Base-by-base conservation (phyloP, 2,113 vertebrate species). In the Pomatorhinus ruficollis region DNA sequence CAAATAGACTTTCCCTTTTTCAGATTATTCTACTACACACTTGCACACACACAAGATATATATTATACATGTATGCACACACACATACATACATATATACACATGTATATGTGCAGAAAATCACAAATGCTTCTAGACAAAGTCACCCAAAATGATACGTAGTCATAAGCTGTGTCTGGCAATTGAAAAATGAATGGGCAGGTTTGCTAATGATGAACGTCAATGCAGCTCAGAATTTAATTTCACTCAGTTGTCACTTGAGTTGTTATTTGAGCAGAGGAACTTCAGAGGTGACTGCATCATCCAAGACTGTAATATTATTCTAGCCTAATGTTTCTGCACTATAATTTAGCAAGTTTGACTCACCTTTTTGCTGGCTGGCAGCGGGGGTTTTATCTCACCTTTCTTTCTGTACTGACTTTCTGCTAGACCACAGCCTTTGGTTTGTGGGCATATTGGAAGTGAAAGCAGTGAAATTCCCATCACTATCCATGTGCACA, bases 61-160 rank as follows among this genome's bases (percentile, higher is more conserved):
- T 35, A 12, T n/a, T 40, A 20, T 24, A 18, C 20, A 12, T 21
- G 31, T 6, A 45, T 6, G 23, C 1, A 66, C 4, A 40, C 7
- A 27, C 2, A n/a, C 12, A 50, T 14, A 25, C 3, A 35, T 3
- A n/a, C 3, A 27, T 9, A 27, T 6, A 44, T 5, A 7, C 3
- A 60, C 3, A 44, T 23, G 11, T 17, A 56, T 18, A 19, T 9
- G 33, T 27, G n/a, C 3, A 68, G 53, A 63, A 11, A 89, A 66
- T 60, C 25, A 44, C 8, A 50, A 42, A 59, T 37, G 4, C 8
- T 61, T 82, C 22, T 49, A 66, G 42, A n/a, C 7, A 79, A 35
- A 85, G 11, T 15, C 37, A 53, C 20, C 5, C 9, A 78, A 74
- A 94, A 40, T 31, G 11, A 19, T 27, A 20, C 0, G 1, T 11